Evolutionary conservation across 2,888 invertebrate genomes (phyloP).

Genomic region (Nemotelus pantherinus): DNA sequence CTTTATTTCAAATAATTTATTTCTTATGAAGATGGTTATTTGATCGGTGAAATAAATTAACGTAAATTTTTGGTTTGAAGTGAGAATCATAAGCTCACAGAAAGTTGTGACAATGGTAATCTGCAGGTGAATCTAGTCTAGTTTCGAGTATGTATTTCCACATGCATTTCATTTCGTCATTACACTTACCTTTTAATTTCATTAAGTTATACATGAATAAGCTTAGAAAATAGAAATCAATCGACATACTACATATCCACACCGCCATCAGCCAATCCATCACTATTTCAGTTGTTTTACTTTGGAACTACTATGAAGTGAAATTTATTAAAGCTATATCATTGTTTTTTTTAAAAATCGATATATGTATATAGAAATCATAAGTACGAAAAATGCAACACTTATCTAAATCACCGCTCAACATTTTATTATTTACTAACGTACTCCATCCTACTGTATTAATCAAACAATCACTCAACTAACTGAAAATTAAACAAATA

Average conservation of each 20-base stretch:
- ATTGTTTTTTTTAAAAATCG: slow-evolving; percentile 2
- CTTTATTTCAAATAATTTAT: slow-evolving; percentile 40
- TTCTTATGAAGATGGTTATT: not conserved
- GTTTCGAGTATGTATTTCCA: not conserved
- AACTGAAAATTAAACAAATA: not conserved
- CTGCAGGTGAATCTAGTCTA: slow-evolving; percentile 39
- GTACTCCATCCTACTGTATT: not conserved
- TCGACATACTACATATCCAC: slow-evolving; percentile 19
- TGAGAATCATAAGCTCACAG: no score
- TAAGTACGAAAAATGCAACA: slow-evolving; percentile 37
- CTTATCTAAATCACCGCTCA: slow-evolving; percentile 14
- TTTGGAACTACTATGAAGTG: slow-evolving; percentile 17
- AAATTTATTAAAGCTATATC: slow-evolving; percentile 16
- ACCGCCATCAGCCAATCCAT: slow-evolving; percentile 27
- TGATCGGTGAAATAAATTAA: not conserved
- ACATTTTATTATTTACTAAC: not conserved
- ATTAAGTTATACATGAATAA: not conserved
- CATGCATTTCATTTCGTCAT: slow-evolving; percentile 11
- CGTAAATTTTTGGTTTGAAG: no score
- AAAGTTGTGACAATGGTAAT: slow-evolving; percentile 50
- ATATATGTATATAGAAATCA: not conserved
- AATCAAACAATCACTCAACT: slow-evolving; percentile 1
- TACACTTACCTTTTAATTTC: not conserved
- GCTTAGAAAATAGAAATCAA: slow-evolving; percentile 7
- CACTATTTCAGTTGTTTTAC: slow-evolving; percentile 41